Evolutionary conservation across 2,113 vertebrate species (phyloP).

Genomic region (Channa argus): DNA sequence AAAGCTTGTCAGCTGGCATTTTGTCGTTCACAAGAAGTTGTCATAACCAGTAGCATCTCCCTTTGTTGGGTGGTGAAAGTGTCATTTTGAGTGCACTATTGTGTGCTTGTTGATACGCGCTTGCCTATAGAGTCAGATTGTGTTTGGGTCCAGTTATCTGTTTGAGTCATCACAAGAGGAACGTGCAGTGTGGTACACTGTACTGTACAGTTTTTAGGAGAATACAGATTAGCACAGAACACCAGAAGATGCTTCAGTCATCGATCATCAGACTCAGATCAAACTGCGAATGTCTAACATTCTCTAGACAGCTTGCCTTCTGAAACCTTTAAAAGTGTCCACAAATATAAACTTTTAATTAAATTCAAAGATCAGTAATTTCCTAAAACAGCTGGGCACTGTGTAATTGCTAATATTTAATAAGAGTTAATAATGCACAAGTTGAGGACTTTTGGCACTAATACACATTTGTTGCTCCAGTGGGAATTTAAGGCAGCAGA

Average conservation of each 20-base stretch:
- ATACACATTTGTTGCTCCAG: neutral
- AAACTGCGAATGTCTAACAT: no score
- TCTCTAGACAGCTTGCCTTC: neutral
- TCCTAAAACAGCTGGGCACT: neutral
- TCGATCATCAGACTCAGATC: slow-evolving; percentile 24
- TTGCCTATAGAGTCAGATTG: slow-evolving; percentile 54
- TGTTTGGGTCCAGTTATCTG: slow-evolving; percentile 67
- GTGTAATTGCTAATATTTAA: neutral
- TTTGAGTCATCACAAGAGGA: slow-evolving; percentile 56
- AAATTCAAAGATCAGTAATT: neutral
- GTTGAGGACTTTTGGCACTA: neutral
- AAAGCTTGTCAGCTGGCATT: slow-evolving; percentile 81
- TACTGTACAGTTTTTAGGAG: slow-evolving; percentile 20
- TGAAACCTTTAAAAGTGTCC: neutral
- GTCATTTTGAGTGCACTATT: slow-evolving; percentile 71
- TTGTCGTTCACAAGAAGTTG: slow-evolving; percentile 79
- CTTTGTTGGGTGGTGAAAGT: slow-evolving; percentile 70
- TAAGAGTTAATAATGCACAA: neutral
- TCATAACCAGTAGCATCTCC: slow-evolving; percentile 70
- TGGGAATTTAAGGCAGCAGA: neutral
- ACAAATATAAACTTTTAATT: neutral
- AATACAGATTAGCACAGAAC: slow-evolving; percentile 11
- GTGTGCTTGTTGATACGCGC: slow-evolving; percentile 68
- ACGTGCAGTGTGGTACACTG: slow-evolving; percentile 6
- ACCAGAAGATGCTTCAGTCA: slow-evolving; percentile 16